Base-by-base conservation (phyloP, 1,140 invertebrate genomes). In the Achatina immaculata region DNA sequence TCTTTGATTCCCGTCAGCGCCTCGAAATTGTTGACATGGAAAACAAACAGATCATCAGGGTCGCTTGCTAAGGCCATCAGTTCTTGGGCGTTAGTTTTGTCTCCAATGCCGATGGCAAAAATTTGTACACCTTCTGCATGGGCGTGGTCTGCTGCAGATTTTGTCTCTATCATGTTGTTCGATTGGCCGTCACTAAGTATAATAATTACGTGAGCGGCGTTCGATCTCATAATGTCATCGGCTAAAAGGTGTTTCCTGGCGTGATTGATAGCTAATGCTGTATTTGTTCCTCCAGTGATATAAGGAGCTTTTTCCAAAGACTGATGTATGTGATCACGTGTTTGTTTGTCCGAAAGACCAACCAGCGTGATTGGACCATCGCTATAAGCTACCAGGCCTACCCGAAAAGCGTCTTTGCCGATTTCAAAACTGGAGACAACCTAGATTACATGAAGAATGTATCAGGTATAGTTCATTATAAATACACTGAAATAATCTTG, bases 111-210 rank as follows among this genome's bases (percentile, higher is more conserved):
- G 16, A 89, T 78, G n/a, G 83, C 83, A 78, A 89, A 87, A 24
- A 89, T 42, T n/a, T 83, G 68, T 0, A 87, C 81, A 0, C 84
- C 84, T 11, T 78, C 74, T n/a, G 82, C 58, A 24, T 85, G 82
- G 0, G 82, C 81, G 16, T 69, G 3, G 9, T 76, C 36, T 19
- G 88, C 85, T 68, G 87, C 86, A 55, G 68, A 1, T 36, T 45
- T 45, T 3, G 88, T 88, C 16, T 73, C 65, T 3, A 71, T 31
- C 2, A 71, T 55, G 69, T 83, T 45, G 28, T 82, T 68, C 7
- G 88, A 89, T 36, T 85, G 62, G 51, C 88, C 88, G 78, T 89
- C 88, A 0, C 87, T 88, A 0, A 89, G 31, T 7, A 88, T 65
- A n/a, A 89, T 80, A 9, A 82, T 76, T 6, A 89, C 71, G 55